Percentiles rank a stretch among this genome's conserved stretches.
phyloP scores from a whole-genome alignment of 2,888 invertebrate genomes.

The Sesia bembeciformis region DNA sequence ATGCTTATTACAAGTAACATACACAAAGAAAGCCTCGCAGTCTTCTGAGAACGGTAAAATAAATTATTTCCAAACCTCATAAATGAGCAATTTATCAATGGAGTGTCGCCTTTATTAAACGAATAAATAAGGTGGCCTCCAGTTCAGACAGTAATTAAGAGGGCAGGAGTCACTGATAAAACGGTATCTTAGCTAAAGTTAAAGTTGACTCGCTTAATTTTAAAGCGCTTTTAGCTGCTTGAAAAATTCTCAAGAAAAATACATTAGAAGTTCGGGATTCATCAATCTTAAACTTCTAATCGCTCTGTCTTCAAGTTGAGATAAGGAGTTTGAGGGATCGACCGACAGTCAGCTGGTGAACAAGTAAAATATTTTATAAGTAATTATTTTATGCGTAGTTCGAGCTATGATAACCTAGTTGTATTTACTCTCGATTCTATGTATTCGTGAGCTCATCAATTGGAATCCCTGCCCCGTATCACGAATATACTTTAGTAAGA shows the following conservation, averaged over 20 bases:
- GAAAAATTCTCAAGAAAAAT: constrained; percentile 23
- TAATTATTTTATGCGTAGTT: too few species aligned
- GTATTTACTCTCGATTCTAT: too few species aligned
- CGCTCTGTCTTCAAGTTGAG: constrained; percentile 31
- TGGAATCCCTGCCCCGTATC: too few species aligned
- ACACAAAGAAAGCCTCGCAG: too few species aligned
- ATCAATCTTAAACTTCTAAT: constrained; percentile 62
- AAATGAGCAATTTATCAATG: not conserved
- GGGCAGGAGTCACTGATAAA: constrained; percentile 7
- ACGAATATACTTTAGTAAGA: too few species aligned
- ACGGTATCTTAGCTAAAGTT: constrained; percentile 18
- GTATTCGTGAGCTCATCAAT: too few species aligned
- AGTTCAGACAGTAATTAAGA: not conserved
- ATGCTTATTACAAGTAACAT: too few species aligned
- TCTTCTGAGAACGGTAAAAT: not conserved
- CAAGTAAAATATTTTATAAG: not conserved
- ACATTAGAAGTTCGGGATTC: constrained; percentile 34
- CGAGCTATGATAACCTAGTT: too few species aligned
- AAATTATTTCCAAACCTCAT: not conserved
- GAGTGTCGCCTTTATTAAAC: not conserved
- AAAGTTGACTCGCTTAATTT: constrained; percentile 29
- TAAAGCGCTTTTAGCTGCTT: constrained; percentile 14
- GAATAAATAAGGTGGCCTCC: not conserved
- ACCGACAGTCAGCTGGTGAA: not conserved
- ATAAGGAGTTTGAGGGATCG: constrained; percentile 27